phyloP scores from a whole-genome alignment of 2,797 vertebrate genomes.

The Gouania willdenowi region DNA sequence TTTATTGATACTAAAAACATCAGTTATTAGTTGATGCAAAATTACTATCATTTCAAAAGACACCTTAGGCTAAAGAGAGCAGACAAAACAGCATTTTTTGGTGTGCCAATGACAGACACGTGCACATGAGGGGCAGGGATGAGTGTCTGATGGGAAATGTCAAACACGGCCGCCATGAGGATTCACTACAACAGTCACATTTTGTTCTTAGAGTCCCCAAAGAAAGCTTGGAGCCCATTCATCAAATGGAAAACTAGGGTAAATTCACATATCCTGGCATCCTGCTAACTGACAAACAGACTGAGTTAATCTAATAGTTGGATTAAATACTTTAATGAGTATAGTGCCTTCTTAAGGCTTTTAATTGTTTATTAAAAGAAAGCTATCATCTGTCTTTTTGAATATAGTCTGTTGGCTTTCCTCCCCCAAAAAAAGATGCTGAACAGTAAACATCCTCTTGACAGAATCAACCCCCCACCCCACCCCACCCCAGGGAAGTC shows the following conservation, averaged over 20 bases:
- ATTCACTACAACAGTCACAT: slow-evolving; percentile 44
- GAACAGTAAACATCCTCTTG: slow-evolving; percentile 21
- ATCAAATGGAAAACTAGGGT: slow-evolving; percentile 18
- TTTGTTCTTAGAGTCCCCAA: slow-evolving; percentile 42
- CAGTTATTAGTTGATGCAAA: no score
- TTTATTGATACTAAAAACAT: no score
- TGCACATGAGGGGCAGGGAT: slow-evolving; percentile 13
- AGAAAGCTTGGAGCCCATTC: slow-evolving; percentile 21
- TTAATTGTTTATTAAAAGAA: no score
- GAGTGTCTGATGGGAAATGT: slow-evolving; percentile 47
- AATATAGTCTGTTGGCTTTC: no score
- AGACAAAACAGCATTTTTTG: neutral
- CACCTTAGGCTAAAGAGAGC: neutral
- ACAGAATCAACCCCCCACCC: slow-evolving; percentile 9
- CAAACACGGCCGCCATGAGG: slow-evolving; percentile 36
- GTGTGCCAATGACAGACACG: neutral
- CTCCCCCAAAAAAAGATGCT: no score
- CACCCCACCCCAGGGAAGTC: slow-evolving; percentile 39
- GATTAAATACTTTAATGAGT: no score
- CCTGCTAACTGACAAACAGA: no score
- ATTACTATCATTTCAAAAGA: no score
- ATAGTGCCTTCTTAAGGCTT: no score
- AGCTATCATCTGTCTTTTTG: no score
- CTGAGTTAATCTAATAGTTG: no score
- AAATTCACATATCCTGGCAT: neutral